phyloP scores from a whole-genome alignment of 2,113 vertebrate species.

The Corythoichthys intestinalis region DNA sequence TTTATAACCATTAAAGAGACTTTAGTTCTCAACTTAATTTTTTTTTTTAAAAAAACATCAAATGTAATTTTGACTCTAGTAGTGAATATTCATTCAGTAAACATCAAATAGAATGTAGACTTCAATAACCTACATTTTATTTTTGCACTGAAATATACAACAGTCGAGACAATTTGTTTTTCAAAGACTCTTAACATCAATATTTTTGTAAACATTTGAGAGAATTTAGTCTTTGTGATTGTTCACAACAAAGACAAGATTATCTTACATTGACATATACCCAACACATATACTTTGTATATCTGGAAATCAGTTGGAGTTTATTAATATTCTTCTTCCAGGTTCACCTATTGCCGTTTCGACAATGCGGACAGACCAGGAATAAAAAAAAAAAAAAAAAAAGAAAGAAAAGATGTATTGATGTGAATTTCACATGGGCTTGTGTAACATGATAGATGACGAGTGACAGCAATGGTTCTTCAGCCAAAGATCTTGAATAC shows the following conservation, averaged over 20 bases:
- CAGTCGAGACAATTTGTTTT: not conserved
- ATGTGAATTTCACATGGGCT: conserved; percentile 9
- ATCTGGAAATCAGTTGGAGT: not conserved
- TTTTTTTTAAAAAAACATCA: no score
- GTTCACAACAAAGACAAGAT: not conserved
- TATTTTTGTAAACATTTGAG: not conserved
- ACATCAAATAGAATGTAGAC: no score
- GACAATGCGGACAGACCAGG: not conserved
- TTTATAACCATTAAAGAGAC: no score
- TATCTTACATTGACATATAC: no score
- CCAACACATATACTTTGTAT: not conserved
- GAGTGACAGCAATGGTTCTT: conserved; percentile 12
- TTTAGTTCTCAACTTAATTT: no score
- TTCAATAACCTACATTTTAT: no score
- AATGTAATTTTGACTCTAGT: no score
- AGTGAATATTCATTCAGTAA: no score
- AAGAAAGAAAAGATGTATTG: conserved; percentile 2
- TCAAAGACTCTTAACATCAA: not conserved
- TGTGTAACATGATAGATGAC: not conserved
- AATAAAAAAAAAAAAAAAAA: not conserved
- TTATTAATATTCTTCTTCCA: not conserved
- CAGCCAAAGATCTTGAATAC: not conserved
- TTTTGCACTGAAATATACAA: not conserved
- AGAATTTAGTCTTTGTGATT: not conserved
- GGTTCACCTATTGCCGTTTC: not conserved